phyloP scores from a whole-genome alignment of 2,888 invertebrate species.

The Nasonia oneida region DNA sequence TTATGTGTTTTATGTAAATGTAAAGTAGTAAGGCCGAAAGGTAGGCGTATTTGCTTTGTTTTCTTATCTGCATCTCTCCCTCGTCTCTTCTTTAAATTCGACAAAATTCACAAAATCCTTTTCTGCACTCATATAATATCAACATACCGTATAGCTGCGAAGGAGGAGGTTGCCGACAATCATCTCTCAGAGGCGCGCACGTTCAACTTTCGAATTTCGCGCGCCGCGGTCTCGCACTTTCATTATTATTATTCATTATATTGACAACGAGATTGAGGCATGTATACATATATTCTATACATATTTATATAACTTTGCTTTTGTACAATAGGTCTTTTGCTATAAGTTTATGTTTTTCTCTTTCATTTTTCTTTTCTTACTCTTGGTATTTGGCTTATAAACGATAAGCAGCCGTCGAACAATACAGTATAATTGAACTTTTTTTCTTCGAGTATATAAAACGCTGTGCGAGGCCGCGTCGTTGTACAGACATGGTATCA shows the following conservation, averaged over 20 bases:
- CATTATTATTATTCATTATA: slow-evolving; percentile 31
- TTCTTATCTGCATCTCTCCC: slow-evolving; percentile 49
- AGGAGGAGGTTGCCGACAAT: slow-evolving; percentile 33
- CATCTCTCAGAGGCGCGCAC: slow-evolving; percentile 12
- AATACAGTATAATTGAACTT: slow-evolving; percentile 37
- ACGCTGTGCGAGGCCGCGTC: slow-evolving; percentile 37
- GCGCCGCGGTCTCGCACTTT: slow-evolving; percentile 47
- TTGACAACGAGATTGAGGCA: slow-evolving; percentile 52
- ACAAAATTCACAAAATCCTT: slow-evolving; percentile 48
- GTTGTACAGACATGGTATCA: not conserved
- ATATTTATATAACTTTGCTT: slow-evolving; percentile 46
- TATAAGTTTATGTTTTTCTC: slow-evolving; percentile 10
- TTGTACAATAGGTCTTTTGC: slow-evolving; percentile 49
- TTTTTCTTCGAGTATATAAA: slow-evolving; percentile 20
- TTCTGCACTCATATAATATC: slow-evolving; percentile 41
- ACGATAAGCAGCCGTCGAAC: slow-evolving; percentile 48
- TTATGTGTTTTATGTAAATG: slow-evolving; percentile 51
- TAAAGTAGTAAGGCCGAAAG: slow-evolving; percentile 75
- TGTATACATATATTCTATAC: slow-evolving; percentile 51
- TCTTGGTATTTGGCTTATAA: slow-evolving; percentile 38
- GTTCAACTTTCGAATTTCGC: slow-evolving; percentile 11
- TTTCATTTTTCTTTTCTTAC: slow-evolving; percentile 2
- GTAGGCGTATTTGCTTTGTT: slow-evolving; percentile 69
- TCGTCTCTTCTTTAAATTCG: slow-evolving; percentile 61
- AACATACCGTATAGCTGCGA: slow-evolving; percentile 46